Percentiles rank a stretch among this genome's conserved stretches.
Evolutionary conservation across 1,140 invertebrate species (phyloP).

Genomic region (Dysdera silvatica): DNA sequence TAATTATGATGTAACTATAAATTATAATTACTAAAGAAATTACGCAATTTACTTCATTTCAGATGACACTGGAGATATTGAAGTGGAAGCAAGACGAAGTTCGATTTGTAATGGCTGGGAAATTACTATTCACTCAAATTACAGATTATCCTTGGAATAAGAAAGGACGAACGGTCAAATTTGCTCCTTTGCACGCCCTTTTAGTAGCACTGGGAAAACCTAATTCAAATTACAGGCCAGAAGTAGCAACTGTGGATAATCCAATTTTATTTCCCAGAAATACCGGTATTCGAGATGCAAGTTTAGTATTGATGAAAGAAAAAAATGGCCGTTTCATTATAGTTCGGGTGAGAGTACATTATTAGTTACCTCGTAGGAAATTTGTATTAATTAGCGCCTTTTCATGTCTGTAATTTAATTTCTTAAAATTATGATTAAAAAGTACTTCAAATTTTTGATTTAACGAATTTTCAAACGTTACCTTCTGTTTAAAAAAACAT

Average conservation of each 20-base stretch:
- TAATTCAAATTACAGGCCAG: conserved; percentile 22
- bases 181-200: conserved; percentile 74
- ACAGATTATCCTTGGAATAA: conserved; percentile 57
- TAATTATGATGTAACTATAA: too few relatives aligned
- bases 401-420: conserved; percentile 9
- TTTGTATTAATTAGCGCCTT: neutral
- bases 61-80: conserved; percentile 82
- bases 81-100: conserved; percentile 84
- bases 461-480: too few relatives aligned
- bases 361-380: neutral
- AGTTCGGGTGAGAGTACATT: conserved; percentile 54
- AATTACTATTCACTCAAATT: conserved; percentile 73
- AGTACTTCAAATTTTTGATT: neutral
- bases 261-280: conserved; percentile 48
- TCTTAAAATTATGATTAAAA: neutral
- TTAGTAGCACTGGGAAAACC: conserved; percentile 57
- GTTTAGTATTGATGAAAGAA: conserved; percentile 76
- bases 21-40: too few relatives aligned
- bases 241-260: conserved; percentile 8
- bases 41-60: conserved; percentile 28
- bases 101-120: conserved; percentile 75
- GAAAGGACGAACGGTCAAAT: conserved; percentile 64
- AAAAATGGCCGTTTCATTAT: conserved; percentile 79
- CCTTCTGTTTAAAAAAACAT: too few relatives aligned
- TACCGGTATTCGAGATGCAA: conserved; percentile 73